phyloP scores from a whole-genome alignment of 2,888 invertebrate genomes.

The Amphipyra berbera region DNA sequence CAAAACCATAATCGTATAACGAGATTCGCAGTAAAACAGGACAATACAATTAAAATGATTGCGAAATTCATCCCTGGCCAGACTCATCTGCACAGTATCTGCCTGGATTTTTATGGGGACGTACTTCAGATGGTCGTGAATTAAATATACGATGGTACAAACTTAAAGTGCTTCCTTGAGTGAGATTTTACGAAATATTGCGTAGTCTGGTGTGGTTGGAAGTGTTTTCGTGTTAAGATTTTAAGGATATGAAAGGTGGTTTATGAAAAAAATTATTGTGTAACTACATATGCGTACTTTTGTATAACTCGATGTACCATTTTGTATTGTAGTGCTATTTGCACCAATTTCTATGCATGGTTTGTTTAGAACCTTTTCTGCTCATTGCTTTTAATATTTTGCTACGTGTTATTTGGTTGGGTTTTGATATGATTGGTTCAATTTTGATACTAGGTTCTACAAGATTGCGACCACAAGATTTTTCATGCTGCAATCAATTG shows the following conservation, averaged over 20 bases:
- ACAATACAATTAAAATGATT: slow-evolving; percentile 86
- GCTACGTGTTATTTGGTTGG: too few relatives aligned
- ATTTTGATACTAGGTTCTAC: too few relatives aligned
- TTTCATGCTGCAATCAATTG: too few relatives aligned
- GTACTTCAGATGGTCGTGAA: slow-evolving; percentile 85
- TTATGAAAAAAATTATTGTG: slow-evolving; percentile 7
- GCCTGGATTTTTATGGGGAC: slow-evolving; percentile 87
- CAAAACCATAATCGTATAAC: slow-evolving; percentile 82
- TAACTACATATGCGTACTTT: not conserved
- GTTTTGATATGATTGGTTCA: too few relatives aligned
- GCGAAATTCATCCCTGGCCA: slow-evolving; percentile 81
- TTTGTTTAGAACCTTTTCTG: too few relatives aligned
- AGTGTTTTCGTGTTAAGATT: slow-evolving; percentile 39
- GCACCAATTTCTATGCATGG: too few relatives aligned
- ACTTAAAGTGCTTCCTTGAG: slow-evolving; percentile 86
- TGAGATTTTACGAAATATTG: slow-evolving; percentile 87
- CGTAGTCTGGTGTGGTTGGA: slow-evolving; percentile 48
- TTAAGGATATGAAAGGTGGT: slow-evolving; percentile 19
- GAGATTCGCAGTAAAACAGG: slow-evolving; percentile 88
- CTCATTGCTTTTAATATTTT: too few relatives aligned
- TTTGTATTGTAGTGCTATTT: too few relatives aligned
- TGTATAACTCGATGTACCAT: too few relatives aligned
- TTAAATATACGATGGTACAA: slow-evolving; percentile 87
- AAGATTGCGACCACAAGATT: too few relatives aligned
- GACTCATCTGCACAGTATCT: slow-evolving; percentile 89